Conservation (phyloP, 2,888 invertebrate species). For the Crocallis elinguaria region DNA sequence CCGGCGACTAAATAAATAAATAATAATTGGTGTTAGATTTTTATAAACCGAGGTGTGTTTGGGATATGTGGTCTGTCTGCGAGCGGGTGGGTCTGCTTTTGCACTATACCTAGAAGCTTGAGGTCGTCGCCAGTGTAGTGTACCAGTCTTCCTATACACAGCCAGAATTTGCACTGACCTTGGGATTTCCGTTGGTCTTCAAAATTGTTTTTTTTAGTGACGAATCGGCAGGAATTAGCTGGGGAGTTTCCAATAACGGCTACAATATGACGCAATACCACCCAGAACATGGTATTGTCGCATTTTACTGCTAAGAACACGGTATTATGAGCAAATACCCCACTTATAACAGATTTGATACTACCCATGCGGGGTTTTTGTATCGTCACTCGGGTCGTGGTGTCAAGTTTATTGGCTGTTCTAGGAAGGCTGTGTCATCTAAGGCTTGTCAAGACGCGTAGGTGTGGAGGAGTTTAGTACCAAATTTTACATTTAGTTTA, state of each 20-base stretch:
- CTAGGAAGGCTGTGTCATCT: slow-evolving; percentile 26
- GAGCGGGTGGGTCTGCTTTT: slow-evolving; percentile 55
- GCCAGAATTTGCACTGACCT: background rate
- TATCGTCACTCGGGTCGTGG: background rate
- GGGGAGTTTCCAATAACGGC: background rate
- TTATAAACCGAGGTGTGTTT: slow-evolving; percentile 73
- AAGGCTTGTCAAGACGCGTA: slow-evolving; percentile 36
- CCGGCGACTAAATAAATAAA: slow-evolving; percentile 50
- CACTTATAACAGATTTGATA: too few relatives aligned
- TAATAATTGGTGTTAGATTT: slow-evolving; percentile 73
- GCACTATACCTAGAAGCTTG: slow-evolving; percentile 53
- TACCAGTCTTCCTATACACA: slow-evolving; percentile 12
- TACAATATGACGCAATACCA: background rate
- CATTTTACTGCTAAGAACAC: background rate
- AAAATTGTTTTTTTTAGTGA: background rate
- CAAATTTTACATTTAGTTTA: slow-evolving; percentile 24
- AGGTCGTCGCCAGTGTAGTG: slow-evolving; percentile 25
- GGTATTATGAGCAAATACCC: too few relatives aligned
- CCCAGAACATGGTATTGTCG: background rate
- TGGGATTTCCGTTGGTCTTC: too few relatives aligned
- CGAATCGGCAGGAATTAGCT: background rate
- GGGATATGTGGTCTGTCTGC: slow-evolving; percentile 79
- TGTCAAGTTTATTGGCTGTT: background rate
- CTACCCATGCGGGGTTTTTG: too few relatives aligned
- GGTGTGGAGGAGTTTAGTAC: slow-evolving; percentile 31